Evolutionary conservation across 2,888 invertebrate species (phyloP).

Genomic region (Priocnemis perturbator): DNA sequence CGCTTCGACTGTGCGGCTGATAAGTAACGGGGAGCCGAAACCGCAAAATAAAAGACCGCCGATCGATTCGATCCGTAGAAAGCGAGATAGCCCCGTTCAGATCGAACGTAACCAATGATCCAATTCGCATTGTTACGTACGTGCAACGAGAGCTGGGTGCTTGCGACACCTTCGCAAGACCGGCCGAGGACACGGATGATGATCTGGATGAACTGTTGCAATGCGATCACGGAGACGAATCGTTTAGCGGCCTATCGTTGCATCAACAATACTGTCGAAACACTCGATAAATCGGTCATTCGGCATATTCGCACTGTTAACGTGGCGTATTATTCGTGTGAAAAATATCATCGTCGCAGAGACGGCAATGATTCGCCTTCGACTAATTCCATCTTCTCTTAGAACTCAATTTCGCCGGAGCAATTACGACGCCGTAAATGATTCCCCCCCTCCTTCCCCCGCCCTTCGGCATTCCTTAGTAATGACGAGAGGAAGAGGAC

Average conservation of each 20-base stretch:
- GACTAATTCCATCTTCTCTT: conserved; percentile 49
- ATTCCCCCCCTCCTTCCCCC: conserved; percentile 26
- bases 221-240: too few species aligned
- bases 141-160: background rate
- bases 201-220: too few species aligned
- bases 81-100: background rate
- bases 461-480: conserved; percentile 44
- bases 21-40: conserved; percentile 1
- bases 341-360: conserved; percentile 13
- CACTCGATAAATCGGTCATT: too few species aligned
- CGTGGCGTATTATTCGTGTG: background rate
- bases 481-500: conserved; percentile 44
- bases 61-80: conserved; percentile 3
- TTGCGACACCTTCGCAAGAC: conserved; percentile 2
- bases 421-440: conserved; percentile 56
- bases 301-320: too few species aligned
- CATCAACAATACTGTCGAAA: too few species aligned
- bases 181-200: too few species aligned
- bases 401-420: conserved; percentile 58
- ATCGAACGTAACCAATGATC: conserved; percentile 12
- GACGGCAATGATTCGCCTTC: conserved; percentile 32
- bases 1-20: background rate
- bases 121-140: conserved; percentile 11
- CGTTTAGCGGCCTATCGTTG: too few species aligned
- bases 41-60: conserved; percentile 7